phyloP scores from a whole-genome alignment of 2,113 vertebrate species.

The Rhinichthys klamathensis region DNA sequence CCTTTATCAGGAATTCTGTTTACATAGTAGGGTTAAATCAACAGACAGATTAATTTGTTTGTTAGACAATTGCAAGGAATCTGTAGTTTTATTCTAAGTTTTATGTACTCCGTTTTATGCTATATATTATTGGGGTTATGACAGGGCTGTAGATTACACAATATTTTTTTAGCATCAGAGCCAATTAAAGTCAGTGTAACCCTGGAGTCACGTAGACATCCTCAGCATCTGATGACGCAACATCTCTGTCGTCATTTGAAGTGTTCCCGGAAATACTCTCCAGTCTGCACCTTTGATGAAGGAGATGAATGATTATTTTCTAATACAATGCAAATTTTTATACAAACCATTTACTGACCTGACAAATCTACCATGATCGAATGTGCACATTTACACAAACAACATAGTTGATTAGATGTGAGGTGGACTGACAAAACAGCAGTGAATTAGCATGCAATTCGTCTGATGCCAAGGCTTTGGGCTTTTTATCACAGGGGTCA shows the following conservation, averaged over 20 bases:
- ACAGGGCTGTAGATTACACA: not conserved
- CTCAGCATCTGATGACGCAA: conserved; percentile 7
- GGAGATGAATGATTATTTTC: not conserved
- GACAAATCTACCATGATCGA: not conserved
- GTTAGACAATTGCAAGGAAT: not conserved
- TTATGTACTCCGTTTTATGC: too few relatives aligned
- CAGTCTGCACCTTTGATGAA: not conserved
- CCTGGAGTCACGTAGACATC: not conserved
- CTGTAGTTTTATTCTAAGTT: not conserved
- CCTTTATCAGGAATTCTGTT: conserved; percentile 29
- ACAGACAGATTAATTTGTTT: conserved; percentile 20
- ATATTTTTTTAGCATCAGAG: too few relatives aligned
- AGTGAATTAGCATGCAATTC: conserved; percentile 7
- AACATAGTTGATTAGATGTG: too few relatives aligned
- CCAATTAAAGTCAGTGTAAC: conserved; percentile 1
- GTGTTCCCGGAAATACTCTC: not conserved
- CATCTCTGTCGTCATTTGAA: not conserved
- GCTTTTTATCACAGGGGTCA: conserved; percentile 37
- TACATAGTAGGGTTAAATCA: conserved; percentile 13
- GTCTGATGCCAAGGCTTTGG: not conserved
- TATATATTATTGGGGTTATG: not conserved
- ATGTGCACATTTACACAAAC: not conserved
- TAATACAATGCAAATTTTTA: not conserved
- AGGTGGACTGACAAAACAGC: not conserved
- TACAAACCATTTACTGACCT: not conserved